Base-by-base conservation (phyloP, 2,113 vertebrate species). In the Saccopteryx bilineata region DNA sequence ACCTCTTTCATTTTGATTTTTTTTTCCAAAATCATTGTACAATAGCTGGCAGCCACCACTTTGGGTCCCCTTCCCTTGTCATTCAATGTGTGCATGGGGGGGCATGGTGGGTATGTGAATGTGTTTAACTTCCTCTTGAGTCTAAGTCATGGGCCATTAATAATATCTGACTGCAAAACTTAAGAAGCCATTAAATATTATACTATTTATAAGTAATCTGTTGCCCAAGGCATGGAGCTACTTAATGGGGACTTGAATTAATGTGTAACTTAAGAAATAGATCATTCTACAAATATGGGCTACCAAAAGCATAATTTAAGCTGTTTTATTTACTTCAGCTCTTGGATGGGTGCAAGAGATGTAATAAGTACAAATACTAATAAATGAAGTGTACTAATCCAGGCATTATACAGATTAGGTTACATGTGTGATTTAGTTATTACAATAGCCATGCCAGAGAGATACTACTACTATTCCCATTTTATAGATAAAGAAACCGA, bases 141-240 rank as follows among this genome's bases (percentile, higher is more conserved):
- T 97, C 52, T 75, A 69, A 96, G 96, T 97, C 91, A 95, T 88
- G 80, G 76, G 26, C 39, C 98, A 90, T 97, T 97, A 97, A 94
- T 81, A 93, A 76, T 82, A 39, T 87, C 93, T 96, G 74, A 18
- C 93, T 98, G 79, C 83, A 98, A 95, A 96, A 93, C 46, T 71
- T 71, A 90, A 97, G 95, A 97, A 98, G 46, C 79, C 96, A 94
- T 97, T 98, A 96, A 98, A 97, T 98, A 98, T 98, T 98, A 98
- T 96, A 96, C 97, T 98, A 97, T 97, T 98, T 98, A 98, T 98
- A 98, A 98, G 98, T 98, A 98, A 98, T 96, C 98, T 97, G 97
- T 97, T 98, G 98, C 94, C 89, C 33, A 91, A 96, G 97, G 96
- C 97, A 96, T 95, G 90, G 86, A 71, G 96, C 91, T 96, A 89